These are phyloP conservation scores for Protophormia terraenovae DNA, from an alignment of 2,888 invertebrate genomes.

Conservation along the genomic window DNA sequence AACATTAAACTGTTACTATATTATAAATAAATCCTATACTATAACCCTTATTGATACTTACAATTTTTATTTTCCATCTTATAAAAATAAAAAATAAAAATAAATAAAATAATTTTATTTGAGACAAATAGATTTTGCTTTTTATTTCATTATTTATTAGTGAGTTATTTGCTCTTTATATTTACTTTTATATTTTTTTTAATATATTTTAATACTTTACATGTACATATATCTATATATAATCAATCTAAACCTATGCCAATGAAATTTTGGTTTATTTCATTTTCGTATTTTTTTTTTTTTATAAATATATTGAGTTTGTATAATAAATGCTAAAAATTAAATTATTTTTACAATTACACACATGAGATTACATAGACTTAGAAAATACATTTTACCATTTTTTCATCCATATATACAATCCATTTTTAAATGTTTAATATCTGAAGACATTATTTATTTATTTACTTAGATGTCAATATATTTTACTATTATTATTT, in stretches of 20 bases:
- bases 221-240: slow-evolving; percentile 40
- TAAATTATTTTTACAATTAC: slow-evolving; percentile 54
- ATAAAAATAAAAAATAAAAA: neutral
- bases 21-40: too few species aligned
- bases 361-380: slow-evolving; percentile 53
- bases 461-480: slow-evolving; percentile 4
- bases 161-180: slow-evolving; percentile 44
- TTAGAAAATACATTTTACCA: slow-evolving; percentile 19
- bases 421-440: neutral
- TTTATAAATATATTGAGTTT: slow-evolving; percentile 1
- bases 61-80: neutral
- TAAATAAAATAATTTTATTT: neutral
- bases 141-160: slow-evolving; percentile 50
- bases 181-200: slow-evolving; percentile 4
- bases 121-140: slow-evolving; percentile 50
- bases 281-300: neutral
- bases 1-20: too few species aligned
- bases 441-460: neutral
- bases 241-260: slow-evolving; percentile 39
- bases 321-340: slow-evolving; percentile 44
- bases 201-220: slow-evolving; percentile 31
- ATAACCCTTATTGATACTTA: neutral
- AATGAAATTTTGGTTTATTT: slow-evolving; percentile 3
- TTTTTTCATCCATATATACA: slow-evolving; percentile 29
- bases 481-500: neutral